These are phyloP conservation scores for Ciona savignyi DNA, from an alignment of 23 tunicate species.

Conservation along the genomic window DNA sequence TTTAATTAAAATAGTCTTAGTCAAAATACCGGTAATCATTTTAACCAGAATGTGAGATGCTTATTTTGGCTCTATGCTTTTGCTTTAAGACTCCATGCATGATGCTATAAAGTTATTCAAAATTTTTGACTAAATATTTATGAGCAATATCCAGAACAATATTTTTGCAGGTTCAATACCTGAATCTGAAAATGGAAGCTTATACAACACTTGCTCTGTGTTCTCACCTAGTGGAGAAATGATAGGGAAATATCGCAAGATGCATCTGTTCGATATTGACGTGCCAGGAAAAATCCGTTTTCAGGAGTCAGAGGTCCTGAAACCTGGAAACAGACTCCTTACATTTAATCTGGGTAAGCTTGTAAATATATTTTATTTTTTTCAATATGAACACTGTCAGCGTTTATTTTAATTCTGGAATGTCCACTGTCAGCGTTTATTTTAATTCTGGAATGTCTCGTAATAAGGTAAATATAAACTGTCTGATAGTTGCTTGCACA, in stretches of 20 bases:
- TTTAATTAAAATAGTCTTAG: neutral
- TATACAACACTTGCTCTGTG: conserved; percentile 92
- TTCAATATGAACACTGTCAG: no score
- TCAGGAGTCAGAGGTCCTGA: conserved; percentile 83
- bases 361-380: no score
- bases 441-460: no score
- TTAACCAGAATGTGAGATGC: neutral
- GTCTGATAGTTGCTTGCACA: no score
- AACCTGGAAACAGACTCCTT: conserved; percentile 50
- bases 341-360: conserved; percentile 49
- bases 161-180: conserved; percentile 87
- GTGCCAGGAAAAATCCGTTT: conserved; percentile 94
- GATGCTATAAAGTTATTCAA: neutral
- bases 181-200: conserved; percentile 43
- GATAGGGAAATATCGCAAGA: conserved; percentile 81
- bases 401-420: no score
- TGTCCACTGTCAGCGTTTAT: no score
- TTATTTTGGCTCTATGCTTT: no score
- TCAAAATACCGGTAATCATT: neutral
- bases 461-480: no score
- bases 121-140: no score
- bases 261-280: conserved; percentile 97
- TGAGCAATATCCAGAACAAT: neutral
- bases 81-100: no score
- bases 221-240: conserved; percentile 80